Conservation (phyloP, 2,888 invertebrate genomes). For the Cylloceria caligata region DNA sequence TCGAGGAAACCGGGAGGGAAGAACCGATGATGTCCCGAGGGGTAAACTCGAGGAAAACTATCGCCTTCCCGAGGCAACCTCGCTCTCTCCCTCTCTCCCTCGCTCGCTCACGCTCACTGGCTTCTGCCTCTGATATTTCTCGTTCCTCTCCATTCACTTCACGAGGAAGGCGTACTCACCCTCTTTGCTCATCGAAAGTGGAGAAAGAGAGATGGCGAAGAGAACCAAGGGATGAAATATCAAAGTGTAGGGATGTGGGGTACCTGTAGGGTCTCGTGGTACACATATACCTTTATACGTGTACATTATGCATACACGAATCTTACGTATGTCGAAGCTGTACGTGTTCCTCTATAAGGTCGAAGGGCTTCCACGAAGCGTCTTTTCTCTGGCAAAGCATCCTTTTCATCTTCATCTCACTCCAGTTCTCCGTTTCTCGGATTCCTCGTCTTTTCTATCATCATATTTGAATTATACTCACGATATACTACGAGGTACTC, state of each 20-base stretch:
- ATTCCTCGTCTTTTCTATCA: slow-evolving; percentile 42
- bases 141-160: slow-evolving; percentile 22
- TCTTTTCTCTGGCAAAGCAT: slow-evolving; percentile 32
- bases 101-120: slow-evolving; percentile 21
- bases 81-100: slow-evolving; percentile 24
- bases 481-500: background rate
- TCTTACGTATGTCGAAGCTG: slow-evolving; percentile 47
- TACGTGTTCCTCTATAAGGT: slow-evolving; percentile 52
- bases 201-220: slow-evolving; percentile 59
- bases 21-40: slow-evolving; percentile 77
- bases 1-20: slow-evolving; percentile 67
- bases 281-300: slow-evolving; percentile 14
- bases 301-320: slow-evolving; percentile 53
- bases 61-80: slow-evolving; percentile 70
- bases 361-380: slow-evolving; percentile 70
- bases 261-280: slow-evolving; percentile 46
- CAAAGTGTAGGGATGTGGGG: slow-evolving; percentile 51
- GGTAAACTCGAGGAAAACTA: slow-evolving; percentile 79
- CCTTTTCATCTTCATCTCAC: slow-evolving; percentile 23
- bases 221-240: slow-evolving; percentile 58
- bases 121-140: slow-evolving; percentile 53
- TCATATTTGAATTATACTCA: slow-evolving; percentile 21
- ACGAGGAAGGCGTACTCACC: slow-evolving; percentile 18
- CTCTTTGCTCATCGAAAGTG: slow-evolving; percentile 57
- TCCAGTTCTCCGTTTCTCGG: background rate